Conservation (phyloP, 2,797 vertebrate species). For the Schizothorax lantsangensis region DNA sequence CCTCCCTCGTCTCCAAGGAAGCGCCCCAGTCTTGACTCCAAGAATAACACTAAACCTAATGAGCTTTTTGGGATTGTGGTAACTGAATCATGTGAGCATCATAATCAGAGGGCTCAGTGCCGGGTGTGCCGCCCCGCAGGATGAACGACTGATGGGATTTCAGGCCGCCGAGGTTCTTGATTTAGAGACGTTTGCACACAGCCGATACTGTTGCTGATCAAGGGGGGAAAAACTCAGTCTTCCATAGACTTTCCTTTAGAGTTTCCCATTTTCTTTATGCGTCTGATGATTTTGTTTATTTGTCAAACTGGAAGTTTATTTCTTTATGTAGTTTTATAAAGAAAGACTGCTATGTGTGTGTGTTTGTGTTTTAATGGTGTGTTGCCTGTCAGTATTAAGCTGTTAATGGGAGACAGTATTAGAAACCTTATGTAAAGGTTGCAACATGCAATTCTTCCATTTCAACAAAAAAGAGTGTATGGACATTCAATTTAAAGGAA, state of each 20-base stretch:
- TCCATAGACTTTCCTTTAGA: constrained; percentile 14
- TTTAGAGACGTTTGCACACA: constrained; percentile 23
- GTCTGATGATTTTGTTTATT: constrained; percentile 38
- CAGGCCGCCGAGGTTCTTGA: not conserved
- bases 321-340: constrained; percentile 44
- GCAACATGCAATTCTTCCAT: constrained; percentile 25
- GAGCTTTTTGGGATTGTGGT: constrained; percentile 31
- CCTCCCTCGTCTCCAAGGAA: constrained; percentile 34
- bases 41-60: constrained; percentile 39
- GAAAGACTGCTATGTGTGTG: constrained; percentile 41
- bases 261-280: constrained; percentile 25
- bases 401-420: constrained; percentile 61
- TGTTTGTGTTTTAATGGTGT: constrained; percentile 40
- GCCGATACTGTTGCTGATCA: not conserved
- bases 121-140: constrained; percentile 2
- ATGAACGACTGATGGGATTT: constrained; percentile 32
- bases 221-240: not conserved
- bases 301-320: constrained; percentile 72
- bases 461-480: constrained; percentile 10
- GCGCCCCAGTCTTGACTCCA: constrained; percentile 9
- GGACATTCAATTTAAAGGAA: not conserved
- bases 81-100: constrained; percentile 33
- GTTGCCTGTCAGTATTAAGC: constrained; percentile 61
- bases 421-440: constrained; percentile 50
- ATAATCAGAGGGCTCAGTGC: constrained; percentile 26